Evolutionary conservation across 2,797 vertebrate species (phyloP).

Genomic region (Crocidura indochinensis): DNA sequence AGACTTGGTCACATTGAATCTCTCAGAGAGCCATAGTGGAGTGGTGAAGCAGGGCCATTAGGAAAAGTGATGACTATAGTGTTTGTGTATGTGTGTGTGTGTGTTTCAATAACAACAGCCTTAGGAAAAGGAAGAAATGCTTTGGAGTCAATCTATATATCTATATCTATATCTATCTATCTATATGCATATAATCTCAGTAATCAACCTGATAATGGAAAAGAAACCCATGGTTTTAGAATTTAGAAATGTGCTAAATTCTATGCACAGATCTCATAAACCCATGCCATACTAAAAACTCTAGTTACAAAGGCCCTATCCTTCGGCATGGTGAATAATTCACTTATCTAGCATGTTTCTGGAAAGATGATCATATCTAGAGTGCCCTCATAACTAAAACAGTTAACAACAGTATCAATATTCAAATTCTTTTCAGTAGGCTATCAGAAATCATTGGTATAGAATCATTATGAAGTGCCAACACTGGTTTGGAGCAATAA

Average conservation of each 20-base stretch:
- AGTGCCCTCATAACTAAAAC: not conserved
- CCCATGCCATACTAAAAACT: not conserved
- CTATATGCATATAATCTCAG: not conserved
- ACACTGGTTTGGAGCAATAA: no score
- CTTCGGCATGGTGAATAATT: not conserved
- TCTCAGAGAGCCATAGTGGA: no score
- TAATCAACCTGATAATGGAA: not conserved
- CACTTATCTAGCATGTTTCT: not conserved
- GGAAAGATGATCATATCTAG: not conserved
- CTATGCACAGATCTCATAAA: not conserved
- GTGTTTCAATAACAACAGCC: no score
- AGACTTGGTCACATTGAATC: no score
- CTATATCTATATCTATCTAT: no score
- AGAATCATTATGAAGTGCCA: constrained; percentile 15
- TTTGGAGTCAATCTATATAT: not conserved
- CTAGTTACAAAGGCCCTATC: not conserved
- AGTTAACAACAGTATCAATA: constrained; percentile 12
- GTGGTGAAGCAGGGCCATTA: no score
- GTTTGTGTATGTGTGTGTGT: no score
- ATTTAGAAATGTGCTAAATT: not conserved
- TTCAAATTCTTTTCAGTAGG: constrained; percentile 24
- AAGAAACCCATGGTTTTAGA: constrained; percentile 1
- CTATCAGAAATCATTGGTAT: constrained; percentile 5
- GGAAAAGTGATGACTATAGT: no score
- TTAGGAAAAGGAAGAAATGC: not conserved